Evolutionary conservation across 2,888 invertebrate genomes (phyloP).

Genomic region (Falcaria lacertinaria): DNA sequence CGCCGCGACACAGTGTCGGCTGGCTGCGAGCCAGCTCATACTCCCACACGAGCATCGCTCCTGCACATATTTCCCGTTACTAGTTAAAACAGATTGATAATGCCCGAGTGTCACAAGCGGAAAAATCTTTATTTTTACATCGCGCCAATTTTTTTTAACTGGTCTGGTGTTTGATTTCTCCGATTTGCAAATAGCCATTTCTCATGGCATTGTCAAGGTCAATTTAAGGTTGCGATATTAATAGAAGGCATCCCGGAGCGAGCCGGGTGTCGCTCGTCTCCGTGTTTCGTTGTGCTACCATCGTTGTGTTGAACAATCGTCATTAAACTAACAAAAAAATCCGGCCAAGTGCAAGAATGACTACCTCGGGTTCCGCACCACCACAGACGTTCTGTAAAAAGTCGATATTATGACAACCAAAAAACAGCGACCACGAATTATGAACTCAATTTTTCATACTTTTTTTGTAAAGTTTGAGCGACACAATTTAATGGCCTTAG

Average conservation of each 20-base stretch:
- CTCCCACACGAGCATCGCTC: constrained; percentile 23
- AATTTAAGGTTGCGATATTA: constrained; percentile 75
- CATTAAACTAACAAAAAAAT: too few species aligned
- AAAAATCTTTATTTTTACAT: constrained; percentile 61
- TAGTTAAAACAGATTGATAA: constrained; percentile 75
- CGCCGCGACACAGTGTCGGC: constrained; percentile 8
- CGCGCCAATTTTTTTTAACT: constrained; percentile 40
- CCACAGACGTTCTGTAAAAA: too few species aligned
- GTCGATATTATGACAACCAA: too few species aligned
- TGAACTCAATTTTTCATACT: too few species aligned
- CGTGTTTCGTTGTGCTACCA: constrained; percentile 38
- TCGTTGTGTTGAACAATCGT: constrained; percentile 4
- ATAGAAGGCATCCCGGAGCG: constrained; percentile 41
- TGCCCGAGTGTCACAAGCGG: constrained; percentile 69
- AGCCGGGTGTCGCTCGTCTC: constrained; percentile 46
- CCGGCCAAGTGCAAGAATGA: too few species aligned
- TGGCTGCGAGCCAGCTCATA: constrained; percentile 34
- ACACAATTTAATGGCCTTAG: too few species aligned
- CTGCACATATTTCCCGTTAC: constrained; percentile 49
- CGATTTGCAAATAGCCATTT: constrained; percentile 58
- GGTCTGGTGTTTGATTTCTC: constrained; percentile 57
- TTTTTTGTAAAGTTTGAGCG: too few species aligned
- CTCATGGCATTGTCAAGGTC: constrained; percentile 77
- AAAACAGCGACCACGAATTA: too few species aligned
- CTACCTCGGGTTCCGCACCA: too few species aligned